Base-by-base conservation (phyloP, 2,888 invertebrate species). In the Cryptophagus acutangulus region DNA sequence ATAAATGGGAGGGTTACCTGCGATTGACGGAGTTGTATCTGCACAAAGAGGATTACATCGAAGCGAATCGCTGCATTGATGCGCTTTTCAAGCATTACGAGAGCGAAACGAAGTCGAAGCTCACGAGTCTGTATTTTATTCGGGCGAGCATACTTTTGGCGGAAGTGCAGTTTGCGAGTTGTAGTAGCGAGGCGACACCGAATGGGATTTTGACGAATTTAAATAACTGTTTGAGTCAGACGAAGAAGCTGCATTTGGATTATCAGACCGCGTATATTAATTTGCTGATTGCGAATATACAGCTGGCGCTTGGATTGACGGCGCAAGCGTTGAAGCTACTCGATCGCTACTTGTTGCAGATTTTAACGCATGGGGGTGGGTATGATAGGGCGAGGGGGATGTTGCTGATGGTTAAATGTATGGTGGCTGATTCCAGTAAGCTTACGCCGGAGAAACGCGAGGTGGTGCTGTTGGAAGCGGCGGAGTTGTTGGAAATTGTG, bases 361-460 rank as follows among this genome's bases (percentile, higher is more conserved):
- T 39, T 74, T 76, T 90, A 63, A 81, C 87, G 1, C 87, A 91
- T 60, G 91, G 91, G 1, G 84, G 86, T 10, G 74, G 80, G 14
- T 87, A 82, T 55, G 91, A 93, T 64, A 79, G 83, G 58, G 90
- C 84, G 1, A 79, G 87, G 69, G 83, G 80, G 0, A 72, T 83
- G 58, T 74, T 89, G 41, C 70, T 89, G 9, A 85, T 87, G 57
- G 82, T 84, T 0, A 87, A 87, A 59, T 90, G 89, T 63, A 71
- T 84, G 16, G 74, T 88, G 28, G 86, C 87, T 1, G 77, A 80
- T 18, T 78, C 79, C 1, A 71, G 75, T 3, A 51, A 55, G 26
- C 46, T 57, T 20, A 58, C 59, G 4, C 9, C 8, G 3, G 14
- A 13, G 75, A 69, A 74, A 45, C 74, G 79, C 30, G 61, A 65